Conservation (phyloP, 2,888 invertebrate species). For the Macrophya annulata region DNA sequence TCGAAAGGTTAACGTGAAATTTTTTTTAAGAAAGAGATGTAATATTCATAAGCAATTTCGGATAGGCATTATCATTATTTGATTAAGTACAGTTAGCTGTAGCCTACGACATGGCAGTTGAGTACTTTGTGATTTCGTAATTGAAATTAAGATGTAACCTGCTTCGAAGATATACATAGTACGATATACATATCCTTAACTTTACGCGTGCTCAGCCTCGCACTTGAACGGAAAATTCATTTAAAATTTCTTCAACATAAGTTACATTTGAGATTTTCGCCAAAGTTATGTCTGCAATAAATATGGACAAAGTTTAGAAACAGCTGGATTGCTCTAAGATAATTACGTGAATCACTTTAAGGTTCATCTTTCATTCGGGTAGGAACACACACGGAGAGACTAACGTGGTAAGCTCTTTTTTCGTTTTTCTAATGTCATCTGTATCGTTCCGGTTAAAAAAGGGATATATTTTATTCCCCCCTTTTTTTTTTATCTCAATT, state of each 20-base stretch:
- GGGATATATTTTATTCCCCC: background rate
- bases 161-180: background rate
- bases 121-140: constrained; percentile 29
- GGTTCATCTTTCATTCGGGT: background rate
- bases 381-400: background rate
- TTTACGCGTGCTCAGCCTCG: background rate
- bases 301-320: constrained; percentile 8
- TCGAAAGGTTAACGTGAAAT: background rate
- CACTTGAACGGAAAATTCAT: background rate
- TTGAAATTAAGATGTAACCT: constrained; percentile 37
- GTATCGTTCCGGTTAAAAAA: background rate
- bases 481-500: background rate
- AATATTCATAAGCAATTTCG: constrained; percentile 18
- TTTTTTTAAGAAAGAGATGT: background rate
- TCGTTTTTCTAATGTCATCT: background rate
- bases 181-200: background rate
- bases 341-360: constrained; percentile 19
- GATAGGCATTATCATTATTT: constrained; percentile 20
- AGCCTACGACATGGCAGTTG: constrained; percentile 5
- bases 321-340: background rate
- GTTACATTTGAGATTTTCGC: background rate
- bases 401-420: background rate
- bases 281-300: background rate
- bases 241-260: background rate
- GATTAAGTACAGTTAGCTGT: background rate